These are phyloP conservation scores for Lasioglossum albipes DNA, from an alignment of 1,140 invertebrate species.

Conservation along the genomic window DNA sequence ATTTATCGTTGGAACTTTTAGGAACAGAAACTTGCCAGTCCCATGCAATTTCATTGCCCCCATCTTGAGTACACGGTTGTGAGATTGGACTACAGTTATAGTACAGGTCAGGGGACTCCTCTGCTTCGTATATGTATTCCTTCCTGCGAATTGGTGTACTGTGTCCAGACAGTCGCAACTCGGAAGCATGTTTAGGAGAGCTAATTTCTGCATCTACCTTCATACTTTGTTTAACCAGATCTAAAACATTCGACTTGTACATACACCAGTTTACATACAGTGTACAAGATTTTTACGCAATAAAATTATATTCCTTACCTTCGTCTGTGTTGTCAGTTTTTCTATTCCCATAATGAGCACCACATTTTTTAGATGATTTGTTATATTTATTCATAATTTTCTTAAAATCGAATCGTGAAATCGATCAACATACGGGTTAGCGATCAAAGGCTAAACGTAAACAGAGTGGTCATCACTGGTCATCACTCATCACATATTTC, in stretches of 20 bases:
- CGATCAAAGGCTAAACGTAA: not conserved
- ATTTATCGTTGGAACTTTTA: conserved; percentile 30
- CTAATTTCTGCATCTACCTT: conserved; percentile 9
- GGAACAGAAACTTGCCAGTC: conserved; percentile 65
- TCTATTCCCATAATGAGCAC: not conserved
- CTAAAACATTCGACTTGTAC: conserved; percentile 7
- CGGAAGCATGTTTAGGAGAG: conserved; percentile 9
- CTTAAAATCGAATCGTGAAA: not conserved
- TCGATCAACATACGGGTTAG: not conserved
- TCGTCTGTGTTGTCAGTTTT: not conserved
- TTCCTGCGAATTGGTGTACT: conserved; percentile 66
- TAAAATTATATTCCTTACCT: conserved; percentile 14
- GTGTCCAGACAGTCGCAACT: conserved; percentile 23
- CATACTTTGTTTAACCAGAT: not conserved
- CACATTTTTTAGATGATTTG: not conserved
- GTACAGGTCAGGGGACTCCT: conserved; percentile 57
- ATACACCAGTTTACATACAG: not conserved
- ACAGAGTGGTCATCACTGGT: too few species aligned
- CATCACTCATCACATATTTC: not conserved
- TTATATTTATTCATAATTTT: conserved; percentile 37
- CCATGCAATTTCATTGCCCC: conserved; percentile 70
- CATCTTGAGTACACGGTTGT: conserved; percentile 66
- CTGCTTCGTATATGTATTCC: not conserved
- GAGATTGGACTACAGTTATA: conserved; percentile 61
- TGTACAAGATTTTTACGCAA: not conserved